Conservation (phyloP, 2,888 invertebrate species). For the Pegoplata infirma region DNA sequence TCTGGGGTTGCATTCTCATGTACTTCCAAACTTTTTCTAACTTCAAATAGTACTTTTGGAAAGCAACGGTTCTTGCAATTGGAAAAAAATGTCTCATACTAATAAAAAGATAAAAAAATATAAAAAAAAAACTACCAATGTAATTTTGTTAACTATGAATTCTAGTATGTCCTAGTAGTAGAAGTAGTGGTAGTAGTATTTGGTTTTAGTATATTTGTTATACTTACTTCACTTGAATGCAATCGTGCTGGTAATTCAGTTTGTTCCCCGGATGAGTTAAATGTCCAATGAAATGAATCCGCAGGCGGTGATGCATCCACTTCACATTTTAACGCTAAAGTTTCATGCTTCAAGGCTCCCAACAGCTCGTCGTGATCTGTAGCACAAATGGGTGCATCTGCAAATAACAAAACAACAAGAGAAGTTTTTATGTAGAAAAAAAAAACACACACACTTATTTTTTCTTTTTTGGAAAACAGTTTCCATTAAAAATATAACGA, state of each 20-base stretch:
- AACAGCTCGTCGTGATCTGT: constrained; percentile 89
- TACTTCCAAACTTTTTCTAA: too few relatives aligned
- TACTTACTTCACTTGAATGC: constrained; percentile 78
- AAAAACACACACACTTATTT: background rate
- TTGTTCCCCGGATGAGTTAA: constrained; percentile 93
- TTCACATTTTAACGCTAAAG: constrained; percentile 89
- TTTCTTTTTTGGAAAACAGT: background rate
- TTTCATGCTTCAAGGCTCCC: constrained; percentile 93
- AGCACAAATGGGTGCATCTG: constrained; percentile 84
- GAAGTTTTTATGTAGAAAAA: constrained; percentile 5
- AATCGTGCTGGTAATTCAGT: constrained; percentile 85
- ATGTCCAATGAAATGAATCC: constrained; percentile 93
- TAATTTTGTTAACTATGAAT: background rate
- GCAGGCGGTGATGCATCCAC: constrained; percentile 93
- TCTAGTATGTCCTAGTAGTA: background rate
- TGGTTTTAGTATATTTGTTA: too few relatives aligned
- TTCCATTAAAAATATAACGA: background rate
- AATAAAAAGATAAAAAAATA: background rate
- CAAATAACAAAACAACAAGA: constrained; percentile 42
- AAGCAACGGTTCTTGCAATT: too few relatives aligned
- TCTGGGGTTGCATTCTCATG: too few relatives aligned
- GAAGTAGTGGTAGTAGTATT: background rate
- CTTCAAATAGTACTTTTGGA: too few relatives aligned
- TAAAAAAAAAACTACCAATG: background rate
- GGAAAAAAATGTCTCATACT: too few relatives aligned